Evolutionary conservation across 2,113 vertebrate genomes (phyloP).

Genomic region (Calidris pygmaea): DNA sequence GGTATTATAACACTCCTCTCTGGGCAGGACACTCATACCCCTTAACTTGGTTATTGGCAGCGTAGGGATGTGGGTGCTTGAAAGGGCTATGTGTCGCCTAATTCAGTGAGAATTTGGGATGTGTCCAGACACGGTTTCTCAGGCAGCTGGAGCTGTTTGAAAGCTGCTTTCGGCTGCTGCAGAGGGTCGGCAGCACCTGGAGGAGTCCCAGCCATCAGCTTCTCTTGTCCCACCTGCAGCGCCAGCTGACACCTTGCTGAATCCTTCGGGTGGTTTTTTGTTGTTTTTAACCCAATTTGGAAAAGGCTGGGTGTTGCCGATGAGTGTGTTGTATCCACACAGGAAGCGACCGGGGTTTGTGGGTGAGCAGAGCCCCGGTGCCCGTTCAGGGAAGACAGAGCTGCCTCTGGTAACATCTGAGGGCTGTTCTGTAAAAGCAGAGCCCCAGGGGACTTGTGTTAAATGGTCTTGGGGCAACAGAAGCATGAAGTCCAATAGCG

Average conservation of each 20-base stretch:
- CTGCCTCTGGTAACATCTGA: neutral
- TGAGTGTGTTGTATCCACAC: neutral
- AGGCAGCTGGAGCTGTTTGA: neutral
- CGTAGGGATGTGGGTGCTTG: neutral
- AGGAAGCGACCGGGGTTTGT: neutral
- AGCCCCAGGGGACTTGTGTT: neutral
- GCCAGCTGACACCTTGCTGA: neutral
- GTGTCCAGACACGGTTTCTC: fast-evolving
- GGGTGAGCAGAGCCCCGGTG: neutral
- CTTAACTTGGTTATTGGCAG: neutral
- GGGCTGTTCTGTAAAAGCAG: neutral
- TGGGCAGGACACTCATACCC: neutral
- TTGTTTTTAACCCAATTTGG: neutral
- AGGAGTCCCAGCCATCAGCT: neutral
- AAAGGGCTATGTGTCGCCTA: neutral
- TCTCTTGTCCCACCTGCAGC: neutral
- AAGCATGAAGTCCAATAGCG: neutral
- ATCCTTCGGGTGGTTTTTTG: neutral
- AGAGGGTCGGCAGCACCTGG: neutral
- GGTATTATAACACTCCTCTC: neutral
- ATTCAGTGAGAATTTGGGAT: neutral
- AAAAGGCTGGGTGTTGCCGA: neutral
- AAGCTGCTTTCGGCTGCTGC: neutral
- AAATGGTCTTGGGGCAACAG: neutral
- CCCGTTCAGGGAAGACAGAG: neutral